Conservation (phyloP, 1,140 invertebrate genomes). For the Contarinia nasturtii region DNA sequence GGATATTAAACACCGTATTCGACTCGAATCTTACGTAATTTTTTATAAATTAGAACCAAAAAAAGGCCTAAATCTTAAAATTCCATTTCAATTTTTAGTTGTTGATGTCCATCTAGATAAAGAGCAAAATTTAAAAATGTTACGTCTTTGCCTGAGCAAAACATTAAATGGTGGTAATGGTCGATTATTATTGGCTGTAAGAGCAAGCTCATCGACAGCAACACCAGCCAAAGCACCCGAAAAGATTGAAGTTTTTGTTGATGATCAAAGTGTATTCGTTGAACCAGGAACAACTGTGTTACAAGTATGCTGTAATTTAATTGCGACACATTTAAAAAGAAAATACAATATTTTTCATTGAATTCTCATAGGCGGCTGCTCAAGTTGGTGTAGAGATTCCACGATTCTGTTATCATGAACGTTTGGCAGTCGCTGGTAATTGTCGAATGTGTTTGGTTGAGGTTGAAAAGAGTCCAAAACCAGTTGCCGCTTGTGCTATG, state of each 20-base stretch:
- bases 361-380: slow-evolving; percentile 66
- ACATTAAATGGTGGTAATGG: too few species aligned
- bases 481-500: slow-evolving; percentile 99
- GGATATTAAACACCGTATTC: too few species aligned
- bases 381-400: slow-evolving; percentile 94
- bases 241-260: slow-evolving; percentile 92
- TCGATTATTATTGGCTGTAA: slow-evolving; percentile 7
- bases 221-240: slow-evolving; percentile 40
- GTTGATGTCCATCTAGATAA: too few species aligned
- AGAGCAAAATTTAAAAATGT: too few species aligned
- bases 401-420: slow-evolving; percentile 97
- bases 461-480: slow-evolving; percentile 86
- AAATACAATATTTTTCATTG: not conserved
- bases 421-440: slow-evolving; percentile 94
- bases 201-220: slow-evolving; percentile 22
- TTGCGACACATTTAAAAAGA: not conserved
- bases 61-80: too few species aligned
- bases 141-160: too few species aligned
- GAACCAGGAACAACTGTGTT: slow-evolving; percentile 93
- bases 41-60: too few species aligned
- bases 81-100: too few species aligned
- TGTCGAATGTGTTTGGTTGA: slow-evolving; percentile 99
- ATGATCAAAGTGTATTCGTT: slow-evolving; percentile 88
- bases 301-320: slow-evolving; percentile 42
- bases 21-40: too few species aligned